These are phyloP conservation scores for Gymnoscopelus microlampas DNA, from an alignment of 2,797 vertebrate species.

Conservation along the genomic window DNA sequence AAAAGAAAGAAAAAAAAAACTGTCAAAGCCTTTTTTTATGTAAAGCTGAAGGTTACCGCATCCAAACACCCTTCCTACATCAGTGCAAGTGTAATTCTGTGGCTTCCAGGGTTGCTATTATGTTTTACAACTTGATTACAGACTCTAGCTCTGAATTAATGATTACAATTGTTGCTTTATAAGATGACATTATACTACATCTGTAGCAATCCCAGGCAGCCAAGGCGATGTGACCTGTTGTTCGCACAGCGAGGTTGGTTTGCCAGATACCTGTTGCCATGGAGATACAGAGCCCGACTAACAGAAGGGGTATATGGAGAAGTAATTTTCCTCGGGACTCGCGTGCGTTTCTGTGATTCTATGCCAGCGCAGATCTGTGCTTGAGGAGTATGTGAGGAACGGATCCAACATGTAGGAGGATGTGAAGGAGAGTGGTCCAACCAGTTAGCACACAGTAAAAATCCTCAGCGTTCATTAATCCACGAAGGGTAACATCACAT, in stretches of 20 bases:
- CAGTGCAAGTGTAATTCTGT: slow-evolving; percentile 1
- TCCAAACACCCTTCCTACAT: slow-evolving; percentile 18
- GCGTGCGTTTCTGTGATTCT: slow-evolving; percentile 34
- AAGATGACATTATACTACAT: slow-evolving; percentile 20
- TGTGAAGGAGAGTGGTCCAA: slow-evolving; percentile 36
- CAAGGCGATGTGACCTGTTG: slow-evolving; percentile 42
- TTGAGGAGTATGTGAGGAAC: slow-evolving; percentile 61
- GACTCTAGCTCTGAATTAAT: slow-evolving; percentile 15
- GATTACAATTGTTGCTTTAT: slow-evolving; percentile 7
- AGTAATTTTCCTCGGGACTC: slow-evolving; percentile 54
- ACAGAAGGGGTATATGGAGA: slow-evolving; percentile 51
- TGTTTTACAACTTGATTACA: slow-evolving; percentile 7
- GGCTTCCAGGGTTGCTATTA: background rate
- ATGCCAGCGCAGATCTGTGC: slow-evolving; percentile 46
- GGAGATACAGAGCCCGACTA: slow-evolving; percentile 63
- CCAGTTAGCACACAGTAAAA: too few relatives aligned
- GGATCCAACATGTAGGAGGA: slow-evolving; percentile 45
- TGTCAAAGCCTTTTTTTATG: background rate
- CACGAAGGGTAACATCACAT: too few relatives aligned
- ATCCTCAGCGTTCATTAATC: too few relatives aligned
- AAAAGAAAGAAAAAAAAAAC: background rate
- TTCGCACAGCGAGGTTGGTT: too few relatives aligned
- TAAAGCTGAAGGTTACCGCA: background rate
- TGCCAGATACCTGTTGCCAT: slow-evolving; percentile 68
- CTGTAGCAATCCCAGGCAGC: slow-evolving; percentile 37